A percentile compares a stretch with the other conserved stretches of the same genome.
Conservation (phyloP, 2,113 vertebrate genomes). For the Protobothrops flavoviridis region DNA sequence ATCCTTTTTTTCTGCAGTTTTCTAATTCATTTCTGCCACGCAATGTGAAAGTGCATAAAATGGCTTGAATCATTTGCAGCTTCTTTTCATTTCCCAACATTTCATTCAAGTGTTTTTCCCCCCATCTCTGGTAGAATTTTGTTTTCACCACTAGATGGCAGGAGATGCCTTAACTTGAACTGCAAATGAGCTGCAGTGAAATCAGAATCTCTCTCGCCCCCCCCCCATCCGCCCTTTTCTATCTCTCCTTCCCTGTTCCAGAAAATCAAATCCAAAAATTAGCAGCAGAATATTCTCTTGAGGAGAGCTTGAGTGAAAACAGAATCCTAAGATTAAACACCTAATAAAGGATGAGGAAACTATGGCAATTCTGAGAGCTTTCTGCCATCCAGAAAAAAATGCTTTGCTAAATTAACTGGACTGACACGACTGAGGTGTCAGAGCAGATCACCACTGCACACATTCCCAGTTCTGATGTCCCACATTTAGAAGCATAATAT, state of each 20-base stretch:
- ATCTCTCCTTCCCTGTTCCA: constrained; percentile 2
- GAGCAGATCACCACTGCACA: neutral
- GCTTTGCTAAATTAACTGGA: constrained; percentile 25
- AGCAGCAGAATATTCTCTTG: neutral
- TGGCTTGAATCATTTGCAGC: neutral
- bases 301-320: neutral
- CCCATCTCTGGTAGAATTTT: constrained; percentile 26
- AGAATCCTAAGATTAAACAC: neutral
- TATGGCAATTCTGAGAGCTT: neutral
- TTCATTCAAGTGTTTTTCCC: neutral
- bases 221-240: neutral
- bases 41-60: neutral
- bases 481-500: neutral
- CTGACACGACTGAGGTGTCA: constrained; percentile 16
- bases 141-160: constrained; percentile 67
- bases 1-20: neutral
- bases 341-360: neutral
- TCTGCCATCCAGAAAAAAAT: neutral
- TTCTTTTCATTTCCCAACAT: neutral
- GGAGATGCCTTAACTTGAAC: constrained; percentile 48
- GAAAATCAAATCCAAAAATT: constrained; percentile 16
- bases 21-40: neutral
- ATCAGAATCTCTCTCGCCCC: neutral
- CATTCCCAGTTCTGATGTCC: neutral
- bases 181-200: constrained; percentile 9